These are phyloP conservation scores for Aurelia coerulea DNA, from an alignment of 30 jellyfish, hydroid and myxozoan genomes.

Conservation along the genomic window DNA sequence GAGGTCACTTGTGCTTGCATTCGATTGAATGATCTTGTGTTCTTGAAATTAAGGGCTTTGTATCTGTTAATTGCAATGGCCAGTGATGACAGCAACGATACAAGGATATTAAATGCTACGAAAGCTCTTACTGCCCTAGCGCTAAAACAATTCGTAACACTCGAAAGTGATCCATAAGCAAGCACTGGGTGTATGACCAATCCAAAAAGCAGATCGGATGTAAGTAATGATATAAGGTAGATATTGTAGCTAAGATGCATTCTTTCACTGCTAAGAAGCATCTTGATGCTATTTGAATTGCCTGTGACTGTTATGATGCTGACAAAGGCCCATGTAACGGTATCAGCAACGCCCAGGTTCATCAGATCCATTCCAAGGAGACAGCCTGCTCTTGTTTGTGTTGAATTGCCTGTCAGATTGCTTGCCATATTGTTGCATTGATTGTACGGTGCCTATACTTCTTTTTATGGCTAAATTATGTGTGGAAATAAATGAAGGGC, in stretches of 20 bases:
- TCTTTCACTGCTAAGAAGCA: background rate
- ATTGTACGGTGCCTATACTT: no score
- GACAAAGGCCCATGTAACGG: constrained; percentile 4
- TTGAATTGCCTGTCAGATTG: no score
- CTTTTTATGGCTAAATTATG: no score
- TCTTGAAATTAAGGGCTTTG: background rate
- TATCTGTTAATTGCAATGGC: constrained; percentile 27
- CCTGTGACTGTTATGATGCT: constrained; percentile 16
- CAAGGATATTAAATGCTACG: constrained; percentile 4
- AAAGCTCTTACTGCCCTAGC: background rate
- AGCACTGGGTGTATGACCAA: constrained; percentile 12
- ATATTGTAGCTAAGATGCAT: constrained; percentile 8
- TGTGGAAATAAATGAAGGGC: no score
- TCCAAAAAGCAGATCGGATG: constrained; percentile 17
- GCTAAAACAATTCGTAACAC: background rate
- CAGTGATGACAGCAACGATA: constrained; percentile 26
- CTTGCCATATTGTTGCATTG: no score
- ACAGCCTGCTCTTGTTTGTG: no score
- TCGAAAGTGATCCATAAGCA: constrained; percentile 9
- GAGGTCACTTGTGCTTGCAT: background rate
- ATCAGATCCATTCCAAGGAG: no score
- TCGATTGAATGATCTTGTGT: constrained; percentile 11
- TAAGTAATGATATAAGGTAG: constrained; percentile 27
- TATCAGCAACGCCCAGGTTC: constrained; percentile 26
- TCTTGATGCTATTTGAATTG: background rate